A percentile compares a stretch with the other conserved stretches of the same genome.
phyloP scores from a whole-genome alignment of 2,797 vertebrate genomes.

The Argyrosomus regius region DNA sequence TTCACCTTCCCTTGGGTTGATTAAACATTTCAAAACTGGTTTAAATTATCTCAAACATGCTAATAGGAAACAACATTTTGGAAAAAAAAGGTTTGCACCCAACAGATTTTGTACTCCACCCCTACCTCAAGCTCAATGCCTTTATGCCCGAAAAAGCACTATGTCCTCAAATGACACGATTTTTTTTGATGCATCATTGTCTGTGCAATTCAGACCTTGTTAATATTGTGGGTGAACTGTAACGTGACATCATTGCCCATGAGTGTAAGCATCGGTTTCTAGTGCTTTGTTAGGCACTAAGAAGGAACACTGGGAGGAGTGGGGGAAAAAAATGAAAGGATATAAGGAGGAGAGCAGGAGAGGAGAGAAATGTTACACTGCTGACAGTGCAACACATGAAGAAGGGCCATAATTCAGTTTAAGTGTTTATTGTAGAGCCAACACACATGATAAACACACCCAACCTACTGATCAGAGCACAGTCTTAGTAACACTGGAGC shows the following conservation, averaged over 20 bases:
- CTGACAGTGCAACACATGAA: slow-evolving; percentile 11
- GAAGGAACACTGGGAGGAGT: slow-evolving; percentile 32
- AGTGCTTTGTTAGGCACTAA: slow-evolving; percentile 40
- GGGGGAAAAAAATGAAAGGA: slow-evolving; percentile 24
- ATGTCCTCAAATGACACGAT: slow-evolving; percentile 20
- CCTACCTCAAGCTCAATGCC: slow-evolving; percentile 7
- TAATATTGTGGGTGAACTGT: slow-evolving; percentile 25
- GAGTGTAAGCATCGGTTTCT: slow-evolving; percentile 48
- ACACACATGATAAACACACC: slow-evolving; percentile 22
- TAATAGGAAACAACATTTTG: slow-evolving; percentile 21
- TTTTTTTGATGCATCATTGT: slow-evolving; percentile 36
- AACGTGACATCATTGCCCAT: slow-evolving; percentile 61
- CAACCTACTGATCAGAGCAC: background rate
- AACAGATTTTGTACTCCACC: slow-evolving; percentile 16
- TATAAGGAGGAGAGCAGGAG: slow-evolving; percentile 24
- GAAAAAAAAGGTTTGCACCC: slow-evolving; percentile 9
- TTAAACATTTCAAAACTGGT: slow-evolving; percentile 31
- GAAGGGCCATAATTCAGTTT: slow-evolving; percentile 29
- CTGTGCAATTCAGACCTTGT: slow-evolving; percentile 7
- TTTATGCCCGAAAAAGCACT: slow-evolving; percentile 4
- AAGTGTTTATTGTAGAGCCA: slow-evolving; percentile 19
- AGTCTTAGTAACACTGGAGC: background rate
- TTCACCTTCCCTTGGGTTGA: slow-evolving; percentile 2
- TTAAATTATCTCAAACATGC: background rate
- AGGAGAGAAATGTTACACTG: slow-evolving; percentile 30